Percentiles rank a stretch among this genome's conserved stretches.
Conservation (phyloP, 2,888 invertebrate species). For the Steromphala cineraria region DNA sequence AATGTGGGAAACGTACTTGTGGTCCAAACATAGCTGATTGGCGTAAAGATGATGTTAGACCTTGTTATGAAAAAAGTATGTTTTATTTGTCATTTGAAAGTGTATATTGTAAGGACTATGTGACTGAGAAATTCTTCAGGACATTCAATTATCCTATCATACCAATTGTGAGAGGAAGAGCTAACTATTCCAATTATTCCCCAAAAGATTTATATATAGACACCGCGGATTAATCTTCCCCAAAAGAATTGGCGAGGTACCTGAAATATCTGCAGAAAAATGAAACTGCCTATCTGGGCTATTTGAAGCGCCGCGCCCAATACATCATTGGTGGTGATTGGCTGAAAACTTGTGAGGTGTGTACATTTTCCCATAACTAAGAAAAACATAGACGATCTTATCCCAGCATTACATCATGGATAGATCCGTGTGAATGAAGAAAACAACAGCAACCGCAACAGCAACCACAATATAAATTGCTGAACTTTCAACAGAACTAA, state of each 20-base stretch:
- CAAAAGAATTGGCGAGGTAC: slow-evolving; percentile 25
- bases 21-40: background rate
- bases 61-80: slow-evolving; percentile 32
- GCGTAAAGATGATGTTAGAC: background rate
- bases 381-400: background rate
- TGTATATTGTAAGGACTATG: slow-evolving; percentile 51
- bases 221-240: slow-evolving; percentile 25
- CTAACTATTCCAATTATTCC: slow-evolving; percentile 33
- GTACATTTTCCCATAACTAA: background rate
- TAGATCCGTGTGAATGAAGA: background rate
- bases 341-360: background rate
- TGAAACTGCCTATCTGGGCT: slow-evolving; percentile 1
- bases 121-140: slow-evolving; percentile 54
- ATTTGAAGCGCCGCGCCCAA: slow-evolving; percentile 3
- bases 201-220: slow-evolving; percentile 29
- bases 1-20: background rate
- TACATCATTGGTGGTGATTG: background rate
- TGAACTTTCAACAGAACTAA: too few species aligned
- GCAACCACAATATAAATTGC: background rate
- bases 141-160: slow-evolving; percentile 31
- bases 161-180: slow-evolving; percentile 39
- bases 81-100: slow-evolving; percentile 61
- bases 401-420: background rate
- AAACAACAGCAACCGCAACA: background rate
- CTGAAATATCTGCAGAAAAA: slow-evolving; percentile 24